Percentiles rank a stretch among this genome's conserved stretches.
These are phyloP conservation scores for Maniola hyperantus DNA, from an alignment of 2,888 invertebrate species.

Conservation along the genomic window DNA sequence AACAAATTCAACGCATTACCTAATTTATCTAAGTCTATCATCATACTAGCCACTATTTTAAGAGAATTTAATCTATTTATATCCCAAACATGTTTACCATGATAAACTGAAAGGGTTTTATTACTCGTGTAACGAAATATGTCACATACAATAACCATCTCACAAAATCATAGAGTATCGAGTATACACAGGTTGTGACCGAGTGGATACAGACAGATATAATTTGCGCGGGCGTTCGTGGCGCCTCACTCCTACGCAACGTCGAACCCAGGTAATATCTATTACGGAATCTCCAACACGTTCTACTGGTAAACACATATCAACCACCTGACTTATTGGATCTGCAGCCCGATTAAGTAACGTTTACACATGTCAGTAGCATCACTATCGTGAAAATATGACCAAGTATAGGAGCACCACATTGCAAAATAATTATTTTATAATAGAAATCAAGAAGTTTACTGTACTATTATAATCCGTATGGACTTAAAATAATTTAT, in stretches of 20 bases:
- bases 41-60: too few species aligned
- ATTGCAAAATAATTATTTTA: neutral
- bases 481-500: neutral
- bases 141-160: constrained; percentile 24
- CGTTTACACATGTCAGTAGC: neutral
- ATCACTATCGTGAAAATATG: neutral
- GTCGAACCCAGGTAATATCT: constrained; percentile 41
- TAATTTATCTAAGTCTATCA: too few species aligned
- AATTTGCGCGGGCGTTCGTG: constrained; percentile 48
- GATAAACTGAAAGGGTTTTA: neutral
- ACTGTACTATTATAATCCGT: too few species aligned
- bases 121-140: constrained; percentile 1
- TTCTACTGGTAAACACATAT: constrained; percentile 35
- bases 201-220: constrained; percentile 39
- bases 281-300: constrained; percentile 43
- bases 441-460: too few species aligned
- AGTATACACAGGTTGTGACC: constrained; percentile 29
- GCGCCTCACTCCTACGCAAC: constrained; percentile 51
- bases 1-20: too few species aligned
- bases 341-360: constrained; percentile 9
- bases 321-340: constrained; percentile 32
- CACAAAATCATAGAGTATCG: constrained; percentile 25
- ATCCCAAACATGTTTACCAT: neutral
- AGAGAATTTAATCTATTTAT: neutral
- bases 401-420: neutral